Percentiles rank a stretch among this genome's conserved stretches.
Conservation (phyloP, 1,140 invertebrate species). For the Caerostris extrusa region DNA sequence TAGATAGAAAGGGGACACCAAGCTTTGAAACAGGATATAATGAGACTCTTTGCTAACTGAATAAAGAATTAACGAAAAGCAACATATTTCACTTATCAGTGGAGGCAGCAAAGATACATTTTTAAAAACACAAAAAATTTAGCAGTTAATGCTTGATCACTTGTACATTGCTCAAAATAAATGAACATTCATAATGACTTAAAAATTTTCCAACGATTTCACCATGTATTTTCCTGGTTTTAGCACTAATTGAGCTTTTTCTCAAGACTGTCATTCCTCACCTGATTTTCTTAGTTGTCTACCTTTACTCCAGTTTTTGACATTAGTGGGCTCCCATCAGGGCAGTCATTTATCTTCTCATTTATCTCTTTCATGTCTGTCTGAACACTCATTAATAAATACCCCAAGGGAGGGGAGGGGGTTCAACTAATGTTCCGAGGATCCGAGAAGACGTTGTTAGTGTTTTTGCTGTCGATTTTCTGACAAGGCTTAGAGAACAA, state of each 20-base stretch:
- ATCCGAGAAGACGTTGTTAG: background rate
- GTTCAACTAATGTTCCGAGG: slow-evolving; percentile 16
- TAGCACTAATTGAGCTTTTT: background rate
- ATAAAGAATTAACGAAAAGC: too few relatives aligned
- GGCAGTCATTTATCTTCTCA: slow-evolving; percentile 35
- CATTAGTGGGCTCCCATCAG: background rate
- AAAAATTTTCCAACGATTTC: too few relatives aligned
- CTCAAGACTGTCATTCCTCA: background rate
- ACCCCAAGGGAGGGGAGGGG: background rate
- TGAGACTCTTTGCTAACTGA: too few relatives aligned
- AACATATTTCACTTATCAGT: too few relatives aligned
- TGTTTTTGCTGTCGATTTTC: background rate
- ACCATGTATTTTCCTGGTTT: background rate
- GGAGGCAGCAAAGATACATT: too few relatives aligned
- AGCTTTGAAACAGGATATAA: too few relatives aligned
- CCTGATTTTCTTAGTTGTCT: background rate
- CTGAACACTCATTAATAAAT: slow-evolving; percentile 33
- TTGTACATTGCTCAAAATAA: too few relatives aligned
- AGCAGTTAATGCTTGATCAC: too few relatives aligned
- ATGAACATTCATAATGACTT: too few relatives aligned
- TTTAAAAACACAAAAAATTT: too few relatives aligned
- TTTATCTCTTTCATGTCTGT: slow-evolving; percentile 18
- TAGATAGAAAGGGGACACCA: too few relatives aligned
- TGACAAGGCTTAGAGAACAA: background rate
- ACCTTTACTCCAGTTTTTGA: background rate